Conservation (phyloP, 2,113 vertebrate genomes). For the Syngnathus typhle region DNA sequence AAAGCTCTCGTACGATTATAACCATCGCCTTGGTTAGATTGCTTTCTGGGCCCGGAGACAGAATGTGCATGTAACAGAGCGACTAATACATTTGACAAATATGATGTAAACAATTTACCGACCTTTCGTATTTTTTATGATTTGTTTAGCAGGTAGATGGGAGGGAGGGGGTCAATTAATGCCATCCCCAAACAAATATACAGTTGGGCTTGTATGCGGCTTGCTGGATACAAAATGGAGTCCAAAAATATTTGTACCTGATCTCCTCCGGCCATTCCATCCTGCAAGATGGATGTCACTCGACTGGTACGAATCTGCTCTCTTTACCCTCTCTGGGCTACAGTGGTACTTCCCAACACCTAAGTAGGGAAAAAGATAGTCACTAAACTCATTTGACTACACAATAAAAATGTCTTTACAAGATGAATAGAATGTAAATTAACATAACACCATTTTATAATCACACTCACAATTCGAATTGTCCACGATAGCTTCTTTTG, state of each 20-base stretch:
- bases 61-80: conserved; percentile 4
- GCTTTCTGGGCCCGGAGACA: not conserved
- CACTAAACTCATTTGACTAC: not conserved
- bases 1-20: conserved; percentile 7
- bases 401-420: conserved; percentile 21
- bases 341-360: conserved; percentile 78
- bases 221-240: not conserved
- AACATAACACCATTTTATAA: not conserved
- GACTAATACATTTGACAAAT: not conserved
- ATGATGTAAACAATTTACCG: conserved; percentile 15
- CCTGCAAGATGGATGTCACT: conserved; percentile 58
- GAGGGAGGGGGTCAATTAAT: not conserved
- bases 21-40: conserved; percentile 17
- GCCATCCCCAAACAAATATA: too few relatives aligned
- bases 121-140: conserved; percentile 67
- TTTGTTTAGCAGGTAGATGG: conserved; percentile 71
- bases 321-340: conserved; percentile 85
- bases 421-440: conserved; percentile 2
- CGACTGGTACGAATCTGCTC: conserved; percentile 69
- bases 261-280: conserved; percentile 77
- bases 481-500: conserved; percentile 87
- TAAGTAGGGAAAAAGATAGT: conserved; percentile 9
- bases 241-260: conserved; percentile 70
- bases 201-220: too few relatives aligned
- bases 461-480: conserved; percentile 84